Evolutionary conservation across 1,140 invertebrate genomes (phyloP).

Genomic region (Holotrichia oblita): DNA sequence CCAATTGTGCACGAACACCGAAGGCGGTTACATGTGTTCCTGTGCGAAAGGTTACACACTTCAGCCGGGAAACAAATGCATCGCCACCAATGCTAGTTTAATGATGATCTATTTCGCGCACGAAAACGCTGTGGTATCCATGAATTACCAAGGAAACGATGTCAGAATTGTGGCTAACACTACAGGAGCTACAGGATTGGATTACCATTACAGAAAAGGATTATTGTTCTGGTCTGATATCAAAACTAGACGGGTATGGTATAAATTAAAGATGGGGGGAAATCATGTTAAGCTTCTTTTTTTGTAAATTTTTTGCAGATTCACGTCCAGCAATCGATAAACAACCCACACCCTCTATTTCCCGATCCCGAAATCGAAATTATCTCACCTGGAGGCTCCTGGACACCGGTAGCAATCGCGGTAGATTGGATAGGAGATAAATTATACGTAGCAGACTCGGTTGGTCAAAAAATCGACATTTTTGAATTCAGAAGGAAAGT

Average conservation of each 20-base stretch:
- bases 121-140: conserved; percentile 77
- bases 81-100: conserved; percentile 66
- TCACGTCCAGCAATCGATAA: conserved; percentile 69
- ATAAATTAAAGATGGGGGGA: conserved; percentile 51
- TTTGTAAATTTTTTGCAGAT: conserved; percentile 62
- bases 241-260: conserved; percentile 76
- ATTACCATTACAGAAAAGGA: conserved; percentile 85
- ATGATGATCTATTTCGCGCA: conserved; percentile 84
- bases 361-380: conserved; percentile 71
- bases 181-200: conserved; percentile 84
- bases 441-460: conserved; percentile 92
- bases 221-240: conserved; percentile 93
- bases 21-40: conserved; percentile 82
- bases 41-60: conserved; percentile 84
- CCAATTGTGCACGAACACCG: conserved; percentile 89
- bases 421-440: conserved; percentile 98
- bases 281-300: background rate
- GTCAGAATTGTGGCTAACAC: conserved; percentile 76
- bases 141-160: conserved; percentile 72
- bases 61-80: conserved; percentile 72
- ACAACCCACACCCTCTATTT: conserved; percentile 57
- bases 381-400: conserved; percentile 76
- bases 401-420: conserved; percentile 88
- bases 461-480: conserved; percentile 92
- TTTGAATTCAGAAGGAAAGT: conserved; percentile 86